phyloP scores from a whole-genome alignment of 2,113 vertebrate species.

The Danionella cerebrum region DNA sequence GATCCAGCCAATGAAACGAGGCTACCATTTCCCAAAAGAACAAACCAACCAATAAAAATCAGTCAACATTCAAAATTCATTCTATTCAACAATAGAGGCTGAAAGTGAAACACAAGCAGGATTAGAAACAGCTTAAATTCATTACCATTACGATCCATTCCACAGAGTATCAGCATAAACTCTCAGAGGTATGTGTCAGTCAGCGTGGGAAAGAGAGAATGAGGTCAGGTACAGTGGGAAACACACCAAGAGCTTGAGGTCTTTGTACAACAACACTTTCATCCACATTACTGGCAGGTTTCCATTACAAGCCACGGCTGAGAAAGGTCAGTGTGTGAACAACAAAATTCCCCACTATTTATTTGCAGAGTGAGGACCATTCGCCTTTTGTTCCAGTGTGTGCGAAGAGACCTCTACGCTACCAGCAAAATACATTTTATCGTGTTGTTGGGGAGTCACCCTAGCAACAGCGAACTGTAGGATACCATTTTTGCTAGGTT shows the following conservation, averaged over 20 bases:
- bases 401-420: constrained; percentile 36
- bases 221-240: background rate
- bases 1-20: constrained; percentile 22
- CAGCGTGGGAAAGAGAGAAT: constrained; percentile 13
- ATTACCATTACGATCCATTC: too few species aligned
- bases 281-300: constrained; percentile 2
- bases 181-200: background rate
- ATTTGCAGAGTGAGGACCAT: constrained; percentile 1
- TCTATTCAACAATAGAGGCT: background rate
- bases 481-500: constrained; percentile 25
- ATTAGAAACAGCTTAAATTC: too few species aligned
- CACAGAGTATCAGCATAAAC: background rate
- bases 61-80: too few species aligned
- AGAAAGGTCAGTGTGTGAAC: constrained; percentile 10
- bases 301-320: constrained; percentile 5
- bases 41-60: constrained; percentile 14
- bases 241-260: constrained; percentile 2
- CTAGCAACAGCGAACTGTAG: constrained; percentile 54
- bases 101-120: background rate
- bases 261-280: constrained; percentile 1
- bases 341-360: constrained; percentile 1
- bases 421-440: constrained; percentile 41
- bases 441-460: constrained; percentile 53
- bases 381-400: constrained; percentile 34
- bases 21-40: background rate